Conservation (phyloP, 2,888 invertebrate species). For the Drosophila koepferae region DNA sequence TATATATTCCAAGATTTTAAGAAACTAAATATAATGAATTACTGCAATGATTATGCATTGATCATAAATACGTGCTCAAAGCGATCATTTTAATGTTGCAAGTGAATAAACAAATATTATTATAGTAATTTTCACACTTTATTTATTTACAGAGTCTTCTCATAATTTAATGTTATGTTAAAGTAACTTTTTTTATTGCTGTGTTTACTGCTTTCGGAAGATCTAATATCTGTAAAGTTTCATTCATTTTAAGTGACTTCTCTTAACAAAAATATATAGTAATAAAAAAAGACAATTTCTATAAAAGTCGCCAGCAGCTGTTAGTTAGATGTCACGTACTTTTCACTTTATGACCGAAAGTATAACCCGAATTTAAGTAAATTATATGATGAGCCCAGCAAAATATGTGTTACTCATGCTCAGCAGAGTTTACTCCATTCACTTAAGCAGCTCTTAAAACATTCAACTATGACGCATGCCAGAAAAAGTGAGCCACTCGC, state of each 20-base stretch:
- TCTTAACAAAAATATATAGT: neutral
- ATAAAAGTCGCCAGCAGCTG: neutral
- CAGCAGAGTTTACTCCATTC: conserved; percentile 11
- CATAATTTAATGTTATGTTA: neutral
- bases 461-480: conserved; percentile 35
- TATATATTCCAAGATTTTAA: too few species aligned
- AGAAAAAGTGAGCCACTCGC: conserved; percentile 29
- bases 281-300: neutral
- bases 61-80: too few species aligned
- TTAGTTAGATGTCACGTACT: conserved; percentile 22
- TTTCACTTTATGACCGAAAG: conserved; percentile 9
- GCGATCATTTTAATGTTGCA: too few species aligned
- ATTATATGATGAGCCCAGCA: conserved; percentile 20
- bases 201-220: neutral
- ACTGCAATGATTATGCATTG: too few species aligned
- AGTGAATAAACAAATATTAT: too few species aligned
- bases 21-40: too few species aligned
- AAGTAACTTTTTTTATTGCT: neutral
- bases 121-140: neutral
- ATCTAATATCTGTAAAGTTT: neutral
- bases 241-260: neutral
- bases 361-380: conserved; percentile 17
- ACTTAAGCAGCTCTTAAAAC: conserved; percentile 20
- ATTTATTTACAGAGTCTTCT: neutral
- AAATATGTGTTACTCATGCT: conserved; percentile 13